A percentile compares a stretch with the other conserved stretches of the same genome.
These are phyloP conservation scores for Eupelmus urozonus DNA, from an alignment of 2,888 invertebrate genomes.

Conservation along the genomic window DNA sequence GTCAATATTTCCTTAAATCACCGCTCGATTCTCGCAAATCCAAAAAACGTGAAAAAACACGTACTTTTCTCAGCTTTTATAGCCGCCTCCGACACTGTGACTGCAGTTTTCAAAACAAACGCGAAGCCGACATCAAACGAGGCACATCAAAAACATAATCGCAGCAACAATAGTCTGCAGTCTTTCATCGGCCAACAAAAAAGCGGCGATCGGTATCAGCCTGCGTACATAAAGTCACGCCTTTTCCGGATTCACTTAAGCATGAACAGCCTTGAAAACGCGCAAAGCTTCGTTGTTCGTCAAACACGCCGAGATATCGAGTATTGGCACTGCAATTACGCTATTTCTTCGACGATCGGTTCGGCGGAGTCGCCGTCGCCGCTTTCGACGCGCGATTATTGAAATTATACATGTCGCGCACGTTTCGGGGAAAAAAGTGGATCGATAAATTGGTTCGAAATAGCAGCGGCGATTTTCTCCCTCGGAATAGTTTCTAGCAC, in stretches of 20 bases:
- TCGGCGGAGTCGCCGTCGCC: too few species aligned
- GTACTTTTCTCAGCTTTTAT: too few species aligned
- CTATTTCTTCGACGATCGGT: not conserved
- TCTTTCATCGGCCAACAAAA: slow-evolving; percentile 22
- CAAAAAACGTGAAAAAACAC: too few species aligned
- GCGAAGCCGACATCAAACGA: too few species aligned
- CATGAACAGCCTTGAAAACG: slow-evolving; percentile 37
- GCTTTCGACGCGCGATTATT: not conserved
- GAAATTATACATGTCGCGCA: not conserved
- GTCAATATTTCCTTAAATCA: too few species aligned
- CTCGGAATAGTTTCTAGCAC: not conserved
- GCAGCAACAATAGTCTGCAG: too few species aligned
- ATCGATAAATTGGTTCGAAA: not conserved
- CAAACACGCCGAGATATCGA: slow-evolving; percentile 17
- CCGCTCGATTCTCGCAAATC: too few species aligned
- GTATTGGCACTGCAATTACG: slow-evolving; percentile 23
- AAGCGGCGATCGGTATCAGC: not conserved
- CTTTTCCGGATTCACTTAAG: slow-evolving; percentile 44
- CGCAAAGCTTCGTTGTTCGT: slow-evolving; percentile 14
- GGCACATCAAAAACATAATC: too few species aligned
- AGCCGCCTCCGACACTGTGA: too few species aligned
- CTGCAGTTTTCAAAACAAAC: too few species aligned
- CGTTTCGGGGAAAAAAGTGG: not conserved
- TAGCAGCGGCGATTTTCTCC: not conserved
- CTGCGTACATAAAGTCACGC: slow-evolving; percentile 19